phyloP scores from a whole-genome alignment of 2,797 vertebrate genomes.

The Karalla daura region DNA sequence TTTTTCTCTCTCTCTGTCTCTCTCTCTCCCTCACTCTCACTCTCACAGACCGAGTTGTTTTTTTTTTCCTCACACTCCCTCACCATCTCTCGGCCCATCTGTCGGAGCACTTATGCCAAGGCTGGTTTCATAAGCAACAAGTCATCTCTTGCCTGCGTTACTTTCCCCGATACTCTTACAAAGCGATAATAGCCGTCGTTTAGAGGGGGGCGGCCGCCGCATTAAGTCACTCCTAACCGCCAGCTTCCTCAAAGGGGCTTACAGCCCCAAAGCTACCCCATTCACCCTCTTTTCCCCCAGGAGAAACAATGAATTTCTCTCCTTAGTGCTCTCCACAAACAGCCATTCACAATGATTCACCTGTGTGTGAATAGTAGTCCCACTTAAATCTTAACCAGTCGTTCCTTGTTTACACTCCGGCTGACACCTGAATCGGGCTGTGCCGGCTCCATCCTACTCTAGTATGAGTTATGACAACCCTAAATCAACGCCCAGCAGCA shows the following conservation, averaged over 20 bases:
- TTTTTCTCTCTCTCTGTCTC: constrained; percentile 15
- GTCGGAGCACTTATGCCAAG: constrained; percentile 50
- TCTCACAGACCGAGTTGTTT: constrained; percentile 53
- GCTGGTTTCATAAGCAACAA: constrained; percentile 58
- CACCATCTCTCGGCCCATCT: constrained; percentile 67
- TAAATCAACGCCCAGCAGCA: constrained; percentile 77
- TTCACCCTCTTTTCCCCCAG: background rate
- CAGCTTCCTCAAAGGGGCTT: constrained; percentile 15
- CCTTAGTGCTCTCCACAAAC: constrained; percentile 42
- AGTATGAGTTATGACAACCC: constrained; percentile 88
- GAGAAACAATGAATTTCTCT: constrained; percentile 55
- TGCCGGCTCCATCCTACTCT: constrained; percentile 60
- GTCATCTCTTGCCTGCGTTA: constrained; percentile 25
- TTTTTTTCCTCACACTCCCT: constrained; percentile 62
- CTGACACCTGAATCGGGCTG: constrained; percentile 46
- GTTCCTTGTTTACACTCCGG: constrained; percentile 6
- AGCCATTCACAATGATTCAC: constrained; percentile 66
- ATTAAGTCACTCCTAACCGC: background rate
- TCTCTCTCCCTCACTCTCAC: too few relatives aligned
- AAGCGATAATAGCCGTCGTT: constrained; percentile 1
- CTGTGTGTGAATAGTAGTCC: constrained; percentile 71
- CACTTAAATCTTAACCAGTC: constrained; percentile 72
- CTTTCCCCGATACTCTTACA: constrained; percentile 37
- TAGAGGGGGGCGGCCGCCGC: background rate
- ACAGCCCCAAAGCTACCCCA: background rate